phyloP scores from a whole-genome alignment of 2,888 invertebrate species.

The Schizaphis graminum region DNA sequence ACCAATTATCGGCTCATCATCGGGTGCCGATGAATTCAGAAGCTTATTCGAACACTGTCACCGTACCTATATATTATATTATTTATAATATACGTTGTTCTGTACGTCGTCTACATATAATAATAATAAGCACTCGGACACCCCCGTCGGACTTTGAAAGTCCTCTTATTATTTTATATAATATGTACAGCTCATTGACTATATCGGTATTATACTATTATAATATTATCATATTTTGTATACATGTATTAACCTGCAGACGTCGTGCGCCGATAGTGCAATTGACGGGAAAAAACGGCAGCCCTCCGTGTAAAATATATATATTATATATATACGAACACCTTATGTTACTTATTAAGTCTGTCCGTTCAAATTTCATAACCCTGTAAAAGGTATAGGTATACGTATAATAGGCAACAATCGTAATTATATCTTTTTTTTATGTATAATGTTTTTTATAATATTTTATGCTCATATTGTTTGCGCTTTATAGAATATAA shows the following conservation, averaged over 20 bases:
- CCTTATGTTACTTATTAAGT: neutral
- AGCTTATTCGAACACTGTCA: neutral
- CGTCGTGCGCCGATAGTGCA: neutral
- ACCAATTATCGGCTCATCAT: neutral
- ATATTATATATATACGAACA: neutral
- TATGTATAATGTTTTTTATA: neutral
- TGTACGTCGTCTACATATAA: too few relatives aligned
- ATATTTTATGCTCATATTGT: neutral
- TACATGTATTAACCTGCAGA: neutral
- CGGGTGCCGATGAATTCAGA: neutral
- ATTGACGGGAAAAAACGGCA: neutral
- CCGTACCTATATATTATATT: neutral
- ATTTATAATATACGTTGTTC: too few relatives aligned
- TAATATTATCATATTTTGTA: neutral
- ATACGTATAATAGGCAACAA: neutral
- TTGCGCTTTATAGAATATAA: neutral
- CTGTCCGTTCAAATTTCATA: neutral
- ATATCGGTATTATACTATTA: neutral
- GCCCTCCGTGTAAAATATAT: neutral
- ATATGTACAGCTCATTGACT: neutral
- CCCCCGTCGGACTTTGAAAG: neutral
- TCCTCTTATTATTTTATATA: neutral
- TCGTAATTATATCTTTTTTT: neutral
- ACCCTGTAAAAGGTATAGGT: neutral
- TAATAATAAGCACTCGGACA: neutral